These are phyloP conservation scores for Homalodisca vitripennis DNA, from an alignment of 1,140 invertebrate genomes.

Conservation along the genomic window DNA sequence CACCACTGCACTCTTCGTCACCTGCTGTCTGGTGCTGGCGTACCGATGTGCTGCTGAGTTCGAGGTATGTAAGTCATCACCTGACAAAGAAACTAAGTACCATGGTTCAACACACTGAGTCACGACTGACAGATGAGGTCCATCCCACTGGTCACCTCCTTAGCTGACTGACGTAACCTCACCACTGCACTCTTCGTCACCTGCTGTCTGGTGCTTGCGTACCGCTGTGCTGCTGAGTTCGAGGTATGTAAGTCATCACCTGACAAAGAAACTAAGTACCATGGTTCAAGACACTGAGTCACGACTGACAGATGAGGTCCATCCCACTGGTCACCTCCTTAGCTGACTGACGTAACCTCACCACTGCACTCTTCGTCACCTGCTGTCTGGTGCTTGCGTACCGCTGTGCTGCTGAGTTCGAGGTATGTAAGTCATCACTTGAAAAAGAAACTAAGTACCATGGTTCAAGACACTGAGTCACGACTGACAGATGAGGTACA, in stretches of 20 bases:
- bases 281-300: conserved; percentile 71
- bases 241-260: conserved; percentile 57
- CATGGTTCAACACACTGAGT: conserved; percentile 67
- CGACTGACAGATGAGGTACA: conserved; percentile 87
- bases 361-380: conserved; percentile 66
- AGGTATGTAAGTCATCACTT: conserved; percentile 55
- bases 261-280: too few relatives aligned
- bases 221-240: conserved; percentile 62
- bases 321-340: conserved; percentile 69
- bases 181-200: conserved; percentile 66
- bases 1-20: conserved; percentile 65
- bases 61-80: conserved; percentile 56
- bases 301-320: conserved; percentile 89
- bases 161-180: conserved; percentile 68
- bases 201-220: conserved; percentile 56
- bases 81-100: too few relatives aligned
- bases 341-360: conserved; percentile 67
- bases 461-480: conserved; percentile 74
- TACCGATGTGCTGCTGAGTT: conserved; percentile 63
- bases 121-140: conserved; percentile 91
- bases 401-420: conserved; percentile 62
- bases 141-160: conserved; percentile 68
- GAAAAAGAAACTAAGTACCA: too few relatives aligned
- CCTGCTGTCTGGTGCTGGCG: conserved; percentile 56
- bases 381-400: conserved; percentile 58